Base-by-base conservation (phyloP, 2,113 vertebrate species). In the Chloropsis cyanopogon region DNA sequence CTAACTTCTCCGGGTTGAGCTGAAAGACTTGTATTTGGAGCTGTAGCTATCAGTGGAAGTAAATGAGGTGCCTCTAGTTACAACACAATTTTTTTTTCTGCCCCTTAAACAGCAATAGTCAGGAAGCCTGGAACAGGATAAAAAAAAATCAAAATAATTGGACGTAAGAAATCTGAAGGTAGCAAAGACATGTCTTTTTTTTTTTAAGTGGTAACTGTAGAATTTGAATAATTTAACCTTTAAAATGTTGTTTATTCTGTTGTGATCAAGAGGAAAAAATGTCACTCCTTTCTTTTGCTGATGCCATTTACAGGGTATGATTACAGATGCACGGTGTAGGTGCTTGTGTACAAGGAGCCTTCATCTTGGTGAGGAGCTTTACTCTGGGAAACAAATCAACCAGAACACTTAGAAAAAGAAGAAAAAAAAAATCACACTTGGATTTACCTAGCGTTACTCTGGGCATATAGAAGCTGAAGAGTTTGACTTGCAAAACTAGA, bases 221-320 rank as follows among this genome's bases (percentile, higher is more conserved):
- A 97, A 96, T 96, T 97, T 97, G 96, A 97, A 98, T 98, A 97
- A 97, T 95, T 97, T 97, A 98, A 97, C 97, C 97, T 98, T 98
- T 97, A 97, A 97, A 98, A 95, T 96, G 87, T 97, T 96, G 94
- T 97, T 97, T 96, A 90, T 97, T 98, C 97, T 96, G 96, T 97
- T 97, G 89, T 95, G 96, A 98, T 97, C 92, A 97, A 97, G 97
- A 97, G 82, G 92, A 96, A 95, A 93, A 97, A 97, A 97, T 97
- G 96, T 95, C 96, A 96, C 72, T 97, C 54, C 95, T 97, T 97
- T 97, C 95, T 96, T 95, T 96, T 96, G 84, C 92, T 97, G 94
- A 94, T 97, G 96, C 96, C 97, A 96, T 96, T 97, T 97, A 91
- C 91, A 72, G 86, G 50, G 16, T 93, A 78, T 97, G 97, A 95